phyloP scores from a whole-genome alignment of 2,113 vertebrate species.

The Poicephalus meyeri region DNA sequence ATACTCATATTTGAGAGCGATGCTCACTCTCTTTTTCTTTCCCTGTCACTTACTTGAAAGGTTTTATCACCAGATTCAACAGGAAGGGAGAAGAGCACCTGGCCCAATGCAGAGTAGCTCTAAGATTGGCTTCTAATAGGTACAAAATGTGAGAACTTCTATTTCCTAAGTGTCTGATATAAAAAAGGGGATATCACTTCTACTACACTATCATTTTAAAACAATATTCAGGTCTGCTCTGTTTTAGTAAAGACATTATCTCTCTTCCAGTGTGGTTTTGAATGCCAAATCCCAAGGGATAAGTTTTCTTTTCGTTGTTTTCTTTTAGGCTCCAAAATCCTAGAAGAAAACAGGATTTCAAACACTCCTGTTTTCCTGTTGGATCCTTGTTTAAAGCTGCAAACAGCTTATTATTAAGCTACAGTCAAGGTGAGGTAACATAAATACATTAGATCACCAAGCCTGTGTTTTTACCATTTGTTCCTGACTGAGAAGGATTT shows the following conservation, averaged over 20 bases:
- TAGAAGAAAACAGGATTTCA: background rate
- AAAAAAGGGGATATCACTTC: background rate
- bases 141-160: background rate
- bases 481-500: background rate
- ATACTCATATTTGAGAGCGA: background rate
- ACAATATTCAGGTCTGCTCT: background rate
- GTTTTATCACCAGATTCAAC: background rate
- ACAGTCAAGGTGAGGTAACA: background rate
- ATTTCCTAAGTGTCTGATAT: background rate
- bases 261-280: background rate
- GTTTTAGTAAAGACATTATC: background rate
- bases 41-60: background rate
- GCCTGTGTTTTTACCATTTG: background rate
- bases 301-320: background rate
- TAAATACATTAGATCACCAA: background rate
- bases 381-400: background rate
- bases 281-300: background rate
- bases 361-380: background rate
- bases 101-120: background rate
- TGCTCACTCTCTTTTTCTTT: background rate
- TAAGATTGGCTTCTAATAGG: background rate
- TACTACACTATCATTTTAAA: background rate
- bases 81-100: background rate
- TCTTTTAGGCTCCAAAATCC: background rate
- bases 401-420: background rate